A percentile compares a stretch with the other conserved stretches of the same genome.
Evolutionary conservation across 1,140 invertebrate species (phyloP).

Genomic region (Ptiloglossa arizonensis): DNA sequence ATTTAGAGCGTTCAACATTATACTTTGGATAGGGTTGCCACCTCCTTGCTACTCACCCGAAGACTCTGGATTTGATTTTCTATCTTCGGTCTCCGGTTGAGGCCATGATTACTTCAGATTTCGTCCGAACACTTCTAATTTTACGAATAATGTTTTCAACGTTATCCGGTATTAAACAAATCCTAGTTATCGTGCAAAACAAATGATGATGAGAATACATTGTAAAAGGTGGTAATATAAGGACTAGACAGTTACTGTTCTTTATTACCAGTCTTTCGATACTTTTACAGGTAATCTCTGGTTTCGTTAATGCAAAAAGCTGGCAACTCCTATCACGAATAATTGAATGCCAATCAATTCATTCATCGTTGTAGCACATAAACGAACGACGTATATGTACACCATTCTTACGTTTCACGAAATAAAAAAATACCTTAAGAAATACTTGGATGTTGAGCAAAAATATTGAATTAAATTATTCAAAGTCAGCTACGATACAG

Average conservation of each 20-base stretch:
- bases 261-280: background rate
- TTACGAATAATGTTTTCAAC: background rate
- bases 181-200: no score
- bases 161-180: no score
- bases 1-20: conserved; percentile 4
- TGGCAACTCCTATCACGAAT: background rate
- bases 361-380: background rate
- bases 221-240: no score
- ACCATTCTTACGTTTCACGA: background rate
- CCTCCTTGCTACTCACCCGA: background rate
- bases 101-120: background rate
- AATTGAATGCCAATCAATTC: background rate
- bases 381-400: background rate
- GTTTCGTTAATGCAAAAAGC: background rate
- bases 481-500: background rate
- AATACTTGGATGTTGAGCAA: conserved; percentile 17
- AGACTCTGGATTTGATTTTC: no score
- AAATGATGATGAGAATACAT: no score
- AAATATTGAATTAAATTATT: background rate
- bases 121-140: background rate
- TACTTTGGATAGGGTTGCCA: background rate
- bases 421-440: conserved; percentile 4
- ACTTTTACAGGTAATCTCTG: background rate
- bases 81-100: no score
- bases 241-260: background rate